Evolutionary conservation across 2,888 invertebrate genomes (phyloP), one percentile per base, ranked within the genome.

Genomic region (Andricus quercusramuli): DNA sequence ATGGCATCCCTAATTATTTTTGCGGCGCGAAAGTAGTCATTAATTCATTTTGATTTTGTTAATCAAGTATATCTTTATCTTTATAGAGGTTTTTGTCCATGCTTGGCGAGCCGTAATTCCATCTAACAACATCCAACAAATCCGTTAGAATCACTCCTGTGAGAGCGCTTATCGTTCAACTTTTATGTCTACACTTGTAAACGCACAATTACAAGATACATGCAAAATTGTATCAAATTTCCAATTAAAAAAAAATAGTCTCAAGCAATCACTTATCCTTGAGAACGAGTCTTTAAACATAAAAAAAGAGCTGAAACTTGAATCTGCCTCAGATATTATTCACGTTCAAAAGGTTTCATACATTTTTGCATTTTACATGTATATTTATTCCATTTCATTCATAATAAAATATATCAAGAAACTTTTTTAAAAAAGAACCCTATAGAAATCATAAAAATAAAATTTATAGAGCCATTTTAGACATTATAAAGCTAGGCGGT

Each of bases 41-140:
- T 74, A n/a, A 56, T 74, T 25, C 22, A 13, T 62, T 74, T 74
- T 56, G 51, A 74, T 20, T 56, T 74, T 56, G 13, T n/a, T 74
- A 74, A 56, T 74, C 51, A 74, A 56, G 56, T 74, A 74, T 74
- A 51, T 56, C 20, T 74, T 74, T 74, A 56, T 74, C 51, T 51
- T 74, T 56, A 74, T 74, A 56, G 22, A 74, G 20, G 74, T 29
- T 74, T 74, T 74, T 74, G 74, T 74, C 74, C 47, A 51, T 74
- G 74, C 51, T 74, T 74, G 74, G 51, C 74, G 74, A 74, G 74
- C 74, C 74, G 74, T 74, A 56, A 74, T 74, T 74, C 74, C 74
- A 74, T 56, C 74, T 74, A 51, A 51, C 6, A 70, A 47, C 22
- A 22, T 62, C 25, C 62, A 25, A 15, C 22, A 74, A 56, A 74